Base-by-base conservation (phyloP, 2,797 vertebrate species). In the Liparis tanakae region DNA sequence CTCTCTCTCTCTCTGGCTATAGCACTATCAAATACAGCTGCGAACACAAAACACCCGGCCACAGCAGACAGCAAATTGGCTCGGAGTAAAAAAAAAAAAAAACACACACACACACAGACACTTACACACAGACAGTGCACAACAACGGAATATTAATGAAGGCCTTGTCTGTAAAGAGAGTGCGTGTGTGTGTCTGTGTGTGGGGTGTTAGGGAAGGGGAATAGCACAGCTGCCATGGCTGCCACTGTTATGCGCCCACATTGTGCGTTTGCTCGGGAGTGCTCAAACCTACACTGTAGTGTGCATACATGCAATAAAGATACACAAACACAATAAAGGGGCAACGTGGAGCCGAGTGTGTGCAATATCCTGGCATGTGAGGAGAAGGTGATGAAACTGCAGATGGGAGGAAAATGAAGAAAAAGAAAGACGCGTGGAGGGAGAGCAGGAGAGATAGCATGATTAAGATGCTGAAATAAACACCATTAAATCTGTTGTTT, bases 11-110 rank as follows among this genome's bases (percentile, higher is more conserved):
- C 61, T 79, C 85, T 88, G 85, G 87, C 88, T 84, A 75, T 70
- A 67, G 92, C 91, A 80, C 94, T 91, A 95, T 95, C 95, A 95
- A 96, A 95, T 91, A 95, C 96, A 97, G 96, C 96, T 96, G 96
- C 93, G 76, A 94, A 95, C 93, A 94, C 95, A 94, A 94, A 95
- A 94, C 92, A 94, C 86, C 88, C 83, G 85, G 76, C 91, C 91
- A 79, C 82, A 76, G 90, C 91, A 94, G 90, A 94, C 93, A 93
- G 94, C 94, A 95, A 95, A 95, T 90, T 93, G 95, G 93, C 94
- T 93, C 91, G 18, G 89, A 93, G 92, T 93, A 78, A 20, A 64
- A 94, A 92, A 92, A 72, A 66, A 63, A n/a, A 93, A 92, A 53
- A n/a, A n/a, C 37, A 39, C 1, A 50, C 17, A 76, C 71, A 84